These are phyloP conservation scores for Sarcophilus harrisii DNA, from an alignment of 2,797 vertebrate species.

Conservation along the genomic window DNA sequence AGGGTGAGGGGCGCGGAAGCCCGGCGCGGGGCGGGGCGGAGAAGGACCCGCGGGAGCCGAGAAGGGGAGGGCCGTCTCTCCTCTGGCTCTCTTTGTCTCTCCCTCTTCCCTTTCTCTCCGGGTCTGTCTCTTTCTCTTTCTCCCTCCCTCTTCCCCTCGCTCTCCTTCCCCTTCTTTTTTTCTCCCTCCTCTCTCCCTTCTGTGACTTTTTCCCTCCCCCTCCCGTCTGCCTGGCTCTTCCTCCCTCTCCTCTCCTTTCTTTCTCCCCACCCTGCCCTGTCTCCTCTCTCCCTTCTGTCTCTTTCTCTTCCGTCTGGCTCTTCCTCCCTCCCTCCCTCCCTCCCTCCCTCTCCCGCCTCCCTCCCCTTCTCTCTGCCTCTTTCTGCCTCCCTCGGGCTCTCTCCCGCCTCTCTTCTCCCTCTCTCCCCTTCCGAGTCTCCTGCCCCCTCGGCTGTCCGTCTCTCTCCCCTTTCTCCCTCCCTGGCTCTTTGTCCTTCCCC, in stretches of 20 bases:
- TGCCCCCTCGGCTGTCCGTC: background rate
- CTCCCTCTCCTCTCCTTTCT: background rate
- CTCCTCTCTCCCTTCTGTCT: too few species aligned
- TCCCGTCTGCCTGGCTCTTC: too few species aligned
- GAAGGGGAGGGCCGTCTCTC: background rate
- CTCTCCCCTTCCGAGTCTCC: too few species aligned
- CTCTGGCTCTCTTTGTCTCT: background rate
- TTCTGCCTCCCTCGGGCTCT: rapidly evolving
- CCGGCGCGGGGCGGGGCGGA: background rate
- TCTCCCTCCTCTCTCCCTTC: too few species aligned
- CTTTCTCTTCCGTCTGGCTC: background rate
- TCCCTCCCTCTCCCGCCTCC: too few species aligned
- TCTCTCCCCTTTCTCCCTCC: background rate
- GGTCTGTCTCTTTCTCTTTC: too few species aligned
- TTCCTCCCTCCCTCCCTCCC: background rate
- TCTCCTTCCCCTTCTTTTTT: too few species aligned
- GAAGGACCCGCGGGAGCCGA: background rate
- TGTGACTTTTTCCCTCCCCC: too few species aligned
- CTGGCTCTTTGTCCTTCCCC: background rate
- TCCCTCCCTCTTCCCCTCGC: too few species aligned
- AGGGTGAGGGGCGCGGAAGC: background rate
- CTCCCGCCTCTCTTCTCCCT: too few species aligned
- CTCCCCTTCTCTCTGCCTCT: too few species aligned
- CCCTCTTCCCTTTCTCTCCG: too few species aligned
- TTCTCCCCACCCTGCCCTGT: background rate